Percentiles rank a stretch among this genome's conserved stretches.
Evolutionary conservation across 2,797 vertebrate species (phyloP).

Genomic region (Ctenosaura bakeri): DNA sequence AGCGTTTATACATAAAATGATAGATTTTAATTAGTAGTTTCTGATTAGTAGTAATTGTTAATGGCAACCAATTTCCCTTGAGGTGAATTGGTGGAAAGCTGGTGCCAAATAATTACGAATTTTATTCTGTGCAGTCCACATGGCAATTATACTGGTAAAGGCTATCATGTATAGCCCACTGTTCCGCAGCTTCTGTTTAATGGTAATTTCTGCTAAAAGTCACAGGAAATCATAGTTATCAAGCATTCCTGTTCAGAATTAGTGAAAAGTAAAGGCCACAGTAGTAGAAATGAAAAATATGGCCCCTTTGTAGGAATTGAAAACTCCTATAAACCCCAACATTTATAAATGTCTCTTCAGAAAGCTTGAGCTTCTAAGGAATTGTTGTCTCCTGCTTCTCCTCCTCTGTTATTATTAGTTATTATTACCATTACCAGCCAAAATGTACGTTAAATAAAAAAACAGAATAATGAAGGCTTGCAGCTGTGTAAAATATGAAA

Average conservation of each 20-base stretch:
- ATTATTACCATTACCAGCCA: neutral
- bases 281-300: neutral
- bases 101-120: conserved; percentile 64
- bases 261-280: conserved; percentile 29
- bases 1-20: conserved; percentile 66
- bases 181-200: conserved; percentile 57
- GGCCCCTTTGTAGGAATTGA: neutral
- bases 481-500: neutral
- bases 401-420: neutral
- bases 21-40: conserved; percentile 77
- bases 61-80: conserved; percentile 76
- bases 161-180: conserved; percentile 63
- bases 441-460: neutral
- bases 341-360: conserved; percentile 27
- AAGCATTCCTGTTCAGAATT: conserved; percentile 44
- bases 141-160: conserved; percentile 71
- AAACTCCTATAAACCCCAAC: conserved; percentile 16
- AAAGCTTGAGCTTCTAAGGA: neutral
- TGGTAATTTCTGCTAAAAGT: conserved; percentile 62
- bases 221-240: conserved; percentile 57
- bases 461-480: neutral
- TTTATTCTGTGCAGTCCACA: conserved; percentile 61
- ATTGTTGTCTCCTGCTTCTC: neutral
- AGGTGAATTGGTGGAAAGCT: conserved; percentile 61
- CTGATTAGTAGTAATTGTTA: conserved; percentile 69